Evolutionary conservation across 2,797 vertebrate species (phyloP).

Genomic region (Pelodytes ibericus): DNA sequence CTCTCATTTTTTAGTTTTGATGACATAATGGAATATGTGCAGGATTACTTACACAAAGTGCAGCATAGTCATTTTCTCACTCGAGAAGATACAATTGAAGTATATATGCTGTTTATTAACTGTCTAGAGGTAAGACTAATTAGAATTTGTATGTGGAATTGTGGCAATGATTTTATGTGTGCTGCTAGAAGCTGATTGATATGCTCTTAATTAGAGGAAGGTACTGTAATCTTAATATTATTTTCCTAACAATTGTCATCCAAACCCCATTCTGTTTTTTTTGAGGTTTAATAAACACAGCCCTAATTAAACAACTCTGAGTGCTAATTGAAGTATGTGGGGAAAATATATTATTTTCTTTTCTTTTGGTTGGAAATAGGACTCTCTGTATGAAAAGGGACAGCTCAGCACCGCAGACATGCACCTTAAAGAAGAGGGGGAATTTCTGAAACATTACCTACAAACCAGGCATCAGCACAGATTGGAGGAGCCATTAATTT

Average conservation of each 20-base stretch:
- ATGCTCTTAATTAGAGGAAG: too few relatives aligned
- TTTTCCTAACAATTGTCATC: too few relatives aligned
- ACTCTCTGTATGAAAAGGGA: conserved; percentile 85
- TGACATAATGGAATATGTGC: conserved; percentile 81
- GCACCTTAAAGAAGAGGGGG: conserved; percentile 67
- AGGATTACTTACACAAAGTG: conserved; percentile 80
- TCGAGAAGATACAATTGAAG: conserved; percentile 81
- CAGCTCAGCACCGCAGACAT: background rate
- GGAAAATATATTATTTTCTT: background rate
- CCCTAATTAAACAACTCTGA: background rate
- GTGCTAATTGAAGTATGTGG: background rate
- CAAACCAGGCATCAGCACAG: background rate
- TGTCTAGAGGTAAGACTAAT: conserved; percentile 83
- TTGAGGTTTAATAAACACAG: background rate
- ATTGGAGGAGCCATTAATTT: conserved; percentile 67
- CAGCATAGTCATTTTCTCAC: conserved; percentile 77
- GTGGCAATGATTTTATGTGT: background rate
- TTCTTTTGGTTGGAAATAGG: conserved; percentile 68
- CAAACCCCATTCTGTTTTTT: too few relatives aligned
- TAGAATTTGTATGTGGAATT: too few relatives aligned
- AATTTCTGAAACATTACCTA: conserved; percentile 72
- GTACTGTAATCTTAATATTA: too few relatives aligned
- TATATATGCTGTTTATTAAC: conserved; percentile 88
- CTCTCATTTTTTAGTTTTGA: conserved; percentile 76
- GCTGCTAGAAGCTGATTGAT: too few relatives aligned